These are phyloP conservation scores for Pachycephus smyrnensis DNA, from an alignment of 2,888 invertebrate species.

Conservation along the genomic window DNA sequence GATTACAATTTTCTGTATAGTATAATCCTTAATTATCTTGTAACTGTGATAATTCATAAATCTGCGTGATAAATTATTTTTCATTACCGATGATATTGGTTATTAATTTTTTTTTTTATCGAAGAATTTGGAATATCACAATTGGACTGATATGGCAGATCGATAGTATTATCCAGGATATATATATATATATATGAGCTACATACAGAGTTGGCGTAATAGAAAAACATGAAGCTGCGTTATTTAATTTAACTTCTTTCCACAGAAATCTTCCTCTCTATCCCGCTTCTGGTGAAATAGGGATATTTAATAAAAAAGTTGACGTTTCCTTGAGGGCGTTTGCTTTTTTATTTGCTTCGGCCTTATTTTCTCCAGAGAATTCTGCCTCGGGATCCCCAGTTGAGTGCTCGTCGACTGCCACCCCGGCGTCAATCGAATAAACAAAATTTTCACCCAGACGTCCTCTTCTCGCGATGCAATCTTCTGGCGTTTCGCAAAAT, in stretches of 20 bases:
- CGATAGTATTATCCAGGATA: background rate
- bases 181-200: background rate
- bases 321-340: slow-evolving; percentile 38
- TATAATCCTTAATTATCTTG: background rate
- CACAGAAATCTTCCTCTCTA: background rate
- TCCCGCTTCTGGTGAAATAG: background rate
- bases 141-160: background rate
- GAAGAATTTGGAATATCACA: background rate
- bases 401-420: background rate
- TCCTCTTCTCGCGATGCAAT: background rate
- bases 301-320: slow-evolving; percentile 50
- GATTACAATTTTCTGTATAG: too few species aligned
- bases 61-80: background rate
- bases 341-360: slow-evolving; percentile 15
- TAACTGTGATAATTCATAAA: background rate
- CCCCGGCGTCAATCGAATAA: background rate
- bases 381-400: background rate
- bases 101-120: background rate
- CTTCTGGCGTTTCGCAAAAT: background rate
- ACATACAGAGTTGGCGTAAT: background rate
- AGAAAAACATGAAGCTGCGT: background rate
- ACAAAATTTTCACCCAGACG: background rate
- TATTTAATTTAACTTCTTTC: background rate
- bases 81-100: background rate
- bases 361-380: slow-evolving; percentile 1